These are phyloP conservation scores for Molossus alvarezi DNA, from an alignment of 2,797 vertebrate genomes.

Conservation along the genomic window DNA sequence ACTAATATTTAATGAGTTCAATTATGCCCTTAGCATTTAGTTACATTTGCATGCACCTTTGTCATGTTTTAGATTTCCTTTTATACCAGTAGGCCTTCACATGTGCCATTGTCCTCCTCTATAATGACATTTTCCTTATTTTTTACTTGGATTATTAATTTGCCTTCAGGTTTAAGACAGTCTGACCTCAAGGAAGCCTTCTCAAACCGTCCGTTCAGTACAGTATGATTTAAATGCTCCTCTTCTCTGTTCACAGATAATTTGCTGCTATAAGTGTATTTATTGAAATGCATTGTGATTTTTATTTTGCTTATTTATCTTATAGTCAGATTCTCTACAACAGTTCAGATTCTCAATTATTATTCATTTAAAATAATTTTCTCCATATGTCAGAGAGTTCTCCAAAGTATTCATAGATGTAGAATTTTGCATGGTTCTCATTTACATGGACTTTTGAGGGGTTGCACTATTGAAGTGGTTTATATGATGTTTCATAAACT, in stretches of 20 bases:
- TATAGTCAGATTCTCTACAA: neutral
- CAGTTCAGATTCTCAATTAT: neutral
- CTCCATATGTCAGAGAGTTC: neutral
- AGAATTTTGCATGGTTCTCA: neutral
- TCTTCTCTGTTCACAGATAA: neutral
- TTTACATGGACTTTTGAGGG: neutral
- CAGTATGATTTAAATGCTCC: neutral
- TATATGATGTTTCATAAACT: neutral
- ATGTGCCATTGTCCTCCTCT: neutral
- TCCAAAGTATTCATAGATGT: neutral
- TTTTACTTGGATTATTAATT: conserved; percentile 61
- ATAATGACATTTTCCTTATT: conserved; percentile 73
- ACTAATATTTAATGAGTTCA: conserved; percentile 59
- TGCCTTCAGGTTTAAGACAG: conserved; percentile 45
- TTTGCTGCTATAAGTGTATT: neutral
- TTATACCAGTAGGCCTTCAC: conserved; percentile 20
- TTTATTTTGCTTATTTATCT: neutral
- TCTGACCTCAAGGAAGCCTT: conserved; percentile 39
- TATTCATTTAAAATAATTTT: neutral
- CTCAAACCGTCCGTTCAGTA: neutral
- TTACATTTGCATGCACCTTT: neutral
- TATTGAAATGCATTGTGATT: neutral
- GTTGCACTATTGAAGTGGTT: neutral
- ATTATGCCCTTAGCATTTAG: conserved; percentile 37
- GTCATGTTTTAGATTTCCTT: conserved; percentile 59